These are phyloP conservation scores for Hyposoter dolosus DNA, from an alignment of 2,888 invertebrate genomes.

Conservation along the genomic window DNA sequence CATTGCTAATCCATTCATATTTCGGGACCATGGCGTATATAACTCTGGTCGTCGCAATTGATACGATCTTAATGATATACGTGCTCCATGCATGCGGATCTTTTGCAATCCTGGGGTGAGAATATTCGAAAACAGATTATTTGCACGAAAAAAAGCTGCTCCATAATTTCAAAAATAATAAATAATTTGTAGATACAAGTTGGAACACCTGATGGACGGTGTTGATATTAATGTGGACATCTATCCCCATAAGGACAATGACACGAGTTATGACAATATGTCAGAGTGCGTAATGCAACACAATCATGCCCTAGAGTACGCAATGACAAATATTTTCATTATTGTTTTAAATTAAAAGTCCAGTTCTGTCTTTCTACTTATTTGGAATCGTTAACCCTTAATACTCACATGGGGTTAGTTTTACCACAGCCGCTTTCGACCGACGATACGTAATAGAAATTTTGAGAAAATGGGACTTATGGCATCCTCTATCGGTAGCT, in stretches of 20 bases:
- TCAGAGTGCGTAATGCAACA: conserved; percentile 71
- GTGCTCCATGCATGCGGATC: conserved; percentile 73
- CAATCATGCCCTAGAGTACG: conserved; percentile 65
- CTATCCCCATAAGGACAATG: conserved; percentile 59
- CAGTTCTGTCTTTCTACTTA: not conserved
- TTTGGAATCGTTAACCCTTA: not conserved
- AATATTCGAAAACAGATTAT: not conserved
- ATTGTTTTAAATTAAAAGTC: not conserved
- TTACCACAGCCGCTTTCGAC: no score
- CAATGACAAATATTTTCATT: not conserved
- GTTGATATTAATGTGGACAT: conserved; percentile 66
- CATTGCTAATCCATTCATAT: conserved; percentile 70
- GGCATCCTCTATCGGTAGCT: no score
- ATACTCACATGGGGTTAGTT: no score
- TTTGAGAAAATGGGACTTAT: no score
- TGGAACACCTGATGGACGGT: conserved; percentile 67
- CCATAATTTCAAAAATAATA: not conserved
- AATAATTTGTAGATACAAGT: conserved; percentile 64
- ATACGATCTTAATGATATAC: conserved; percentile 69
- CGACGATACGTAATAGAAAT: no score
- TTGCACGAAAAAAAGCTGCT: not conserved
- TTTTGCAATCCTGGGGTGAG: conserved; percentile 72
- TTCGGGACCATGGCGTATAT: conserved; percentile 69
- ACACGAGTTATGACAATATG: conserved; percentile 63
- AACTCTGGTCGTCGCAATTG: conserved; percentile 68